These are phyloP conservation scores for Neelides sp. DNA, from an alignment of 1,140 invertebrate genomes.

Conservation along the genomic window DNA sequence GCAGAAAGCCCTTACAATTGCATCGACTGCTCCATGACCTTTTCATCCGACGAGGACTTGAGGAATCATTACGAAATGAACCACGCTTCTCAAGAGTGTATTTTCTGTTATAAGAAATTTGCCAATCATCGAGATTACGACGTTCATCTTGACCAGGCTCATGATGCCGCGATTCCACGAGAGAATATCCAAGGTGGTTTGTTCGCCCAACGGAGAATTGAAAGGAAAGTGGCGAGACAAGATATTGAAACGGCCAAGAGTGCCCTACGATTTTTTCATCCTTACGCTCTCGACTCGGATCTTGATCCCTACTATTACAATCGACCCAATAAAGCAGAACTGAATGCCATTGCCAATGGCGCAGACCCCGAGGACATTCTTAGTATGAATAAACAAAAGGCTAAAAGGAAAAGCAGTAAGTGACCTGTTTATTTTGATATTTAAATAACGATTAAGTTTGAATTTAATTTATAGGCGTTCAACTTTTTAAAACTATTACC, in stretches of 20 bases:
- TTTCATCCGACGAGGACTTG: conserved; percentile 8
- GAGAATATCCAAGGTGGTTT: conserved; percentile 16
- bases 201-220: conserved; percentile 3
- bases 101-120: conserved; percentile 13
- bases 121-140: conserved; percentile 1
- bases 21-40: conserved; percentile 13
- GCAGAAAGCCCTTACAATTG: conserved; percentile 11
- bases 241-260: not conserved
- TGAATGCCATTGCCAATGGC: not conserved
- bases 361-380: not conserved
- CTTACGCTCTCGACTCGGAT: not conserved
- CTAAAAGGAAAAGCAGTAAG: not conserved
- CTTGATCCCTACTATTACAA: not conserved
- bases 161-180: not conserved
- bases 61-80: conserved; percentile 19
- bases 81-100: conserved; percentile 22
- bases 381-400: conserved; percentile 6
- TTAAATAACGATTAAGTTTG: too few species aligned
- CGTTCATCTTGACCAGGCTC: conserved; percentile 12
- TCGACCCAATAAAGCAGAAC: not conserved
- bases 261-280: not conserved
- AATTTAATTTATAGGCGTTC: too few species aligned
- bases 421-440: too few species aligned
- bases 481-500: too few species aligned
- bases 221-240: not conserved